Evolutionary conservation across 2,888 invertebrate species (phyloP).

Genomic region (Gymnosoma rotundatum): DNA sequence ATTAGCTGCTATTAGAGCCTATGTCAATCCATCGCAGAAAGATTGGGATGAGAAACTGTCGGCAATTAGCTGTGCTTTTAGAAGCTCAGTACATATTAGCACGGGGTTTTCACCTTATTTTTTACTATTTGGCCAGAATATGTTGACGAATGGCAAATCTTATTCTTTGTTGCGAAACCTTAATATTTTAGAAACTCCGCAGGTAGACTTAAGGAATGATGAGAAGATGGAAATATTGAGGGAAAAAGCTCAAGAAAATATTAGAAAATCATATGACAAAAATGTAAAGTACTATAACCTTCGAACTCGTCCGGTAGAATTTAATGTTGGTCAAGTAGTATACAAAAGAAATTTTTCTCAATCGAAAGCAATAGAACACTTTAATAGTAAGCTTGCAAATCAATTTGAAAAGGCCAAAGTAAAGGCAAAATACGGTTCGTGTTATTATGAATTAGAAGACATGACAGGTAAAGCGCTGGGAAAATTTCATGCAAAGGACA

Average conservation of each 20-base stretch:
- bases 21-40: constrained; percentile 15
- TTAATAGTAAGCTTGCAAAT: constrained; percentile 3
- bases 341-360: constrained; percentile 27
- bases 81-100: constrained; percentile 15
- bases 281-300: constrained; percentile 22
- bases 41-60: constrained; percentile 26
- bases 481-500: constrained; percentile 10
- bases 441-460: constrained; percentile 11
- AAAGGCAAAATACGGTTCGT: constrained; percentile 11
- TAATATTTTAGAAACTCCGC: not conserved
- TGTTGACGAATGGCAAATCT: not conserved
- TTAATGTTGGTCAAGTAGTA: constrained; percentile 15
- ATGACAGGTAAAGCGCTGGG: constrained; percentile 8
- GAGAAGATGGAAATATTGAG: not conserved
- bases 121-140: constrained; percentile 35
- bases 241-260: not conserved
- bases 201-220: not conserved
- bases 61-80: constrained; percentile 17
- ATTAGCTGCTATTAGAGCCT: constrained; percentile 18
- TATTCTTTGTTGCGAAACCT: not conserved
- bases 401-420: not conserved
- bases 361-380: not conserved
- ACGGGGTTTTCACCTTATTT: constrained; percentile 37
- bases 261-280: not conserved
- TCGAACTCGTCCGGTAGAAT: not conserved